A percentile compares a stretch with the other conserved stretches of the same genome.
Conservation (phyloP, 2,113 vertebrate species). For the Xenopus laevis region DNA sequence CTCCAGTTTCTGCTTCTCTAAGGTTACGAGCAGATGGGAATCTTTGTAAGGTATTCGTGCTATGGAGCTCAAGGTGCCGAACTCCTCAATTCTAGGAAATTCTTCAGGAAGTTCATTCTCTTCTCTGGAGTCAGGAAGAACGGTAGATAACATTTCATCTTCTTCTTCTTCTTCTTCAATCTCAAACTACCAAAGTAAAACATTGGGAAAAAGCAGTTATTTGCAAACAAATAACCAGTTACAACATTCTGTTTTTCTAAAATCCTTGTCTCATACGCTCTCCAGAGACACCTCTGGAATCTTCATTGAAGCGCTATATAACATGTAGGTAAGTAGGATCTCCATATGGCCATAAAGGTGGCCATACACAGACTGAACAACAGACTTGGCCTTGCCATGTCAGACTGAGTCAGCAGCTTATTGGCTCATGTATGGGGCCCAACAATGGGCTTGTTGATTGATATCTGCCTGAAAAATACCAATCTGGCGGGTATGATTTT, state of each 20-base stretch:
- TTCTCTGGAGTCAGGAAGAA: conserved; percentile 80
- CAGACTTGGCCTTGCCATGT: too few species aligned
- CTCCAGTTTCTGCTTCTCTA: conserved; percentile 88
- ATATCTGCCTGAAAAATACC: too few species aligned
- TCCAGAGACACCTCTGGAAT: neutral
- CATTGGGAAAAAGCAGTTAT: neutral
- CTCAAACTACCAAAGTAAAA: conserved; percentile 63
- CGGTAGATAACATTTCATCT: conserved; percentile 84
- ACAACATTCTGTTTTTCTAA: neutral
- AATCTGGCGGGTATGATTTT: too few species aligned
- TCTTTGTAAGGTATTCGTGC: conserved; percentile 67
- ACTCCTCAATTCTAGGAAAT: conserved; percentile 80
- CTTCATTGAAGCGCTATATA: too few species aligned
- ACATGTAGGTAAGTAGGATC: too few species aligned
- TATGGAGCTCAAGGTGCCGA: conserved; percentile 74
- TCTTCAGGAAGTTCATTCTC: conserved; percentile 74
- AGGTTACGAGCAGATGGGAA: conserved; percentile 73
- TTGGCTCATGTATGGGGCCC: too few species aligned
- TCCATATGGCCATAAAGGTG: too few species aligned
- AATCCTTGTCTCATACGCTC: neutral
- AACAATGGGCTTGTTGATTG: too few species aligned
- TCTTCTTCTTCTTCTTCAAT: conserved; percentile 75
- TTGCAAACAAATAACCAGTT: neutral
- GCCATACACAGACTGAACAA: too few species aligned
- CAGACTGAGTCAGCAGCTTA: too few species aligned